Evolutionary conservation across 2,888 invertebrate genomes (phyloP), one percentile per base, ranked within the genome.

Genomic region (Epistrophe eligans): DNA sequence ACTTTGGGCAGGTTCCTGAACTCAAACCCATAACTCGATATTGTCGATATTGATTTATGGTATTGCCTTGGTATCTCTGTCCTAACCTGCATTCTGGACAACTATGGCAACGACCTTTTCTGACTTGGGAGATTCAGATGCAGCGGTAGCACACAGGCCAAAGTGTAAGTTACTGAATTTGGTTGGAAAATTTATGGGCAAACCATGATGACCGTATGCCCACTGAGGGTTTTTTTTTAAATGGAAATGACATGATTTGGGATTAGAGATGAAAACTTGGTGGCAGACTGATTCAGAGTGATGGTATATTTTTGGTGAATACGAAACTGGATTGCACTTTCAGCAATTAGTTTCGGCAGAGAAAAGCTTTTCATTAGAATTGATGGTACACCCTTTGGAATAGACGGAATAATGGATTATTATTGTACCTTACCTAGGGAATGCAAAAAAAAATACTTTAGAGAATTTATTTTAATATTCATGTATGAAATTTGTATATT

Each of bases 11-110:
- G 17, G 66, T 73, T 73, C 15, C 38, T 79, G 55, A 55, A 77
- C 48, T 60, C 55, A 32, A 58, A 77, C 48, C 87, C 72, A 83
- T 85, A 87, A 87, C 83, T 87, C 76, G 83, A 87, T 87, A 79
- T 83, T 60, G 87, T 87, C 83, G 71, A 72, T 87, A 83, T 79
- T 87, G 83, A 87, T 87, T 83, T 79, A 87, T 79, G 74, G 67
- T 52, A 76, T 35, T 35, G 74, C 71, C 67, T 66, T 52, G 81
- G 85, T 85, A 74, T 85, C 82, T 82, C 82, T 82, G 58, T 77
- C 58, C 67, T 74, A 74, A 77, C 66, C 77, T 81, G 72, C 60
- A 62, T 57, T 52, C 72, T 11, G 38, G 62, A 32, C 83, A 52
- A 52, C 52, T 52, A 40, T 5, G 76, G 50, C 82, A 66, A 45